phyloP scores from a whole-genome alignment of 2,113 vertebrate genomes.

The Felis catus region F.catus_Fca126_mat1.0 CM031419.1:70787001-70787500 shows the following conservation, averaged over 20 bases:
- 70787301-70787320: not conserved
- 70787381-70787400: not conserved
- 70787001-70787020: not conserved
- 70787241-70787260: not conserved
- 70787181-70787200: not conserved
- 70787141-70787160: not conserved
- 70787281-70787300: not conserved
- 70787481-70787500: not conserved
- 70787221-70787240: not conserved
- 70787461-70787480: not conserved
- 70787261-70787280: not conserved
- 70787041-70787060: not conserved
- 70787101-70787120: not conserved
- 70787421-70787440: not conserved
- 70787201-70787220: not conserved
- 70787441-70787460: not conserved
- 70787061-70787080: not conserved
- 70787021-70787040: not conserved
- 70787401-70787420: not conserved
- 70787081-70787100: not conserved
- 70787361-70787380: conserved; percentile 7
- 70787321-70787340: not conserved
- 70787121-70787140: not conserved
- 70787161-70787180: not conserved
- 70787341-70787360: not conserved